Evolutionary conservation across 30 jellyfish, hydroid and myxozoan species (phyloP).

Genomic region (Mastigias papua): DNA sequence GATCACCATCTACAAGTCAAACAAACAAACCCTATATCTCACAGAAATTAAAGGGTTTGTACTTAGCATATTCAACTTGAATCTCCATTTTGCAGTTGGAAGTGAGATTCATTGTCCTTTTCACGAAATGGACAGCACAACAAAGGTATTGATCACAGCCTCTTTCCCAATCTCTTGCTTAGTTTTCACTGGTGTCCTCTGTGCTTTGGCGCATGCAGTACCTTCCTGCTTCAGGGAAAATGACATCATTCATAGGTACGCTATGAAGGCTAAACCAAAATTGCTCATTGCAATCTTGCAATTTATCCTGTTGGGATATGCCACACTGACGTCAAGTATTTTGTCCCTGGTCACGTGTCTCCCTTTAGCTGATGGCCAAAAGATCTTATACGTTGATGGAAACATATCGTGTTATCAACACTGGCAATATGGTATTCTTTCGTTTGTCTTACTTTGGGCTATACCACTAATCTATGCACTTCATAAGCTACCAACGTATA

Average conservation of each 20-base stretch:
- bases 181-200: background rate
- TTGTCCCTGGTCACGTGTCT: slow-evolving; percentile 31
- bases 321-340: slow-evolving; percentile 2
- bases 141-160: background rate
- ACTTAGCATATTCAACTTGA: background rate
- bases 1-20: slow-evolving; percentile 12
- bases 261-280: background rate
- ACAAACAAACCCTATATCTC: background rate
- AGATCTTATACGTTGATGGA: slow-evolving; percentile 18
- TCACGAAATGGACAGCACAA: background rate
- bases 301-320: background rate
- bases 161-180: background rate
- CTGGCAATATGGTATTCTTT: slow-evolving; percentile 32
- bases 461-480: slow-evolving; percentile 26
- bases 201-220: background rate
- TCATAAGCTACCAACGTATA: background rate
- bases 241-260: background rate
- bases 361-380: slow-evolving; percentile 23
- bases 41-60: background rate
- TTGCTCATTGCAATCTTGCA: background rate
- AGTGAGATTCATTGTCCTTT: background rate
- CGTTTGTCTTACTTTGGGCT: slow-evolving; percentile 15
- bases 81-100: background rate
- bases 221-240: background rate
- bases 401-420: slow-evolving; percentile 15